Evolutionary conservation across 2,888 invertebrate species (phyloP).

Genomic region (Drosophila meridionalis): DNA sequence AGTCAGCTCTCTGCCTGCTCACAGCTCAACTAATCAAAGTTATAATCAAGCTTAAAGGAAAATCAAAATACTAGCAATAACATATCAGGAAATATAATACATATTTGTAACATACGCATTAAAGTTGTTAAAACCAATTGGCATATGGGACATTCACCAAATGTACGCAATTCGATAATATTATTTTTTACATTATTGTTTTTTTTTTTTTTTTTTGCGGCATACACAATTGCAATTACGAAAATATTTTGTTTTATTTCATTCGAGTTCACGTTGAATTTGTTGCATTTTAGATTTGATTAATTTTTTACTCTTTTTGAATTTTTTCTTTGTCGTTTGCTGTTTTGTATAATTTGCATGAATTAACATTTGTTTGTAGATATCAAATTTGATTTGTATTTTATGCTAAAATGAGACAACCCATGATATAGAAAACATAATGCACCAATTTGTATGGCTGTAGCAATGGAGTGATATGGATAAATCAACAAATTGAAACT

Average conservation of each 20-base stretch:
- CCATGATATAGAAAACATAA: slow-evolving; percentile 50
- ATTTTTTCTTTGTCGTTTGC: slow-evolving; percentile 17
- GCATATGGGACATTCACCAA: slow-evolving; percentile 84
- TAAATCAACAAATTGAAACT: slow-evolving; percentile 39
- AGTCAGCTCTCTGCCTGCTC: not conserved
- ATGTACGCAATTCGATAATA: slow-evolving; percentile 50
- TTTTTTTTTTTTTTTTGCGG: slow-evolving; percentile 18
- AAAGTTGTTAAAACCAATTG: slow-evolving; percentile 74
- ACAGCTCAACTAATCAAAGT: slow-evolving; percentile 18
- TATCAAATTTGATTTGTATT: slow-evolving; percentile 41
- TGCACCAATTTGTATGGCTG: slow-evolving; percentile 45
- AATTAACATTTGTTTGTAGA: slow-evolving; percentile 52
- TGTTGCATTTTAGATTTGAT: slow-evolving; percentile 30
- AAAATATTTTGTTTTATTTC: slow-evolving; percentile 46
- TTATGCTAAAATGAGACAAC: slow-evolving; percentile 49
- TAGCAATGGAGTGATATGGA: slow-evolving; percentile 46
- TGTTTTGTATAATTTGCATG: slow-evolving; percentile 52
- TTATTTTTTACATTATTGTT: slow-evolving; percentile 19
- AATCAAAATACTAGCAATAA: slow-evolving; percentile 17
- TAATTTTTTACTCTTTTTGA: slow-evolving; percentile 23
- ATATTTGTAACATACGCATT: slow-evolving; percentile 26
- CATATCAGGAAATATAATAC: slow-evolving; percentile 24
- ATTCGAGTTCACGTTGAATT: slow-evolving; percentile 43
- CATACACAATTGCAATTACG: slow-evolving; percentile 19
- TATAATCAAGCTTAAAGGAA: slow-evolving; percentile 35